Percentiles rank a stretch among this genome's conserved stretches.
Evolutionary conservation across 2,113 vertebrate genomes (phyloP).

Genomic region (Baryphthengus martii): DNA sequence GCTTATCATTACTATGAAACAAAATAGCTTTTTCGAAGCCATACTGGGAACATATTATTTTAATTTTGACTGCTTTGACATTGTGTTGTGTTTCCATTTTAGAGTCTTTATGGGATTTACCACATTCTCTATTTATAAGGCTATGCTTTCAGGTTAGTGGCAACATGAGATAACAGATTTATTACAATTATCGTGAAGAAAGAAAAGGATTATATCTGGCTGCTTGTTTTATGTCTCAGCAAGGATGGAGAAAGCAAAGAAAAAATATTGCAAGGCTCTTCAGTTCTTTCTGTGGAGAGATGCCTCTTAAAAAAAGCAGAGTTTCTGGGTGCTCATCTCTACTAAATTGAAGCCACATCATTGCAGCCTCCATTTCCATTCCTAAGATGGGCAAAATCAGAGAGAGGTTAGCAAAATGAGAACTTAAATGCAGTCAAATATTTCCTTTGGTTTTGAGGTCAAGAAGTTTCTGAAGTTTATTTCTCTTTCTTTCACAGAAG

Average conservation of each 20-base stretch:
- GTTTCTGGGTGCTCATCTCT: not conserved
- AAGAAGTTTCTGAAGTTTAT: constrained; percentile 55
- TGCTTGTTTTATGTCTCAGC: not conserved
- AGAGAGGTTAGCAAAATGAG: constrained; percentile 26
- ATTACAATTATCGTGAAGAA: not conserved
- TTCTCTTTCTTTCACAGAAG: constrained; percentile 55
- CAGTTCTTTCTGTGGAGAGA: not conserved
- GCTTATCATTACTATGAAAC: not conserved
- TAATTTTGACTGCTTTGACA: constrained; percentile 12
- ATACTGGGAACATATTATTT: not conserved
- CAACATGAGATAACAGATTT: not conserved
- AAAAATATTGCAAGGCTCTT: not conserved
- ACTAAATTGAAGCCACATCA: constrained; percentile 33
- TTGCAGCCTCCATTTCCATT: not conserved
- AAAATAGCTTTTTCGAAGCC: not conserved
- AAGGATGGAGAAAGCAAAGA: not conserved
- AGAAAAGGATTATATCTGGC: not conserved
- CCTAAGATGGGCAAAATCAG: not conserved
- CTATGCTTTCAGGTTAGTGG: not conserved
- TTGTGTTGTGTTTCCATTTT: not conserved
- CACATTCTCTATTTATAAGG: not conserved
- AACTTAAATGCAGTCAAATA: constrained; percentile 52
- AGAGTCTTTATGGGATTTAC: not conserved
- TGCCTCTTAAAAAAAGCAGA: not conserved
- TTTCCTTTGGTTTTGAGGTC: constrained; percentile 46